These are phyloP conservation scores for Poliocrania exsul DNA, from an alignment of 2,797 vertebrate species.

Conservation along the genomic window DNA sequence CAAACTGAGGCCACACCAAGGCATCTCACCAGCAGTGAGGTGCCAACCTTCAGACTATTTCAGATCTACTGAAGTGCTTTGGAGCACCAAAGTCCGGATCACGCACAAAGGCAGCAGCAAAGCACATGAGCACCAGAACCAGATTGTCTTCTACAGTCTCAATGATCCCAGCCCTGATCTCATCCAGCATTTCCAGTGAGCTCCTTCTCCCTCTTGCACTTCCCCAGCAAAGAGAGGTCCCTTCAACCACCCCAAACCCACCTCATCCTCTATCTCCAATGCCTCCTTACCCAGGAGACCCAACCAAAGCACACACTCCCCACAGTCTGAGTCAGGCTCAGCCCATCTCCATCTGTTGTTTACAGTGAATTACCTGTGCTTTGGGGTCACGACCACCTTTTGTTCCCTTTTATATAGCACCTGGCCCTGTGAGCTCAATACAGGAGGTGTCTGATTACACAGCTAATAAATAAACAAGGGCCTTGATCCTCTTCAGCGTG, in stretches of 20 bases:
- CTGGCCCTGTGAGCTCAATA: background rate
- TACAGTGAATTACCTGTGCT: background rate
- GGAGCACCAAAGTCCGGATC: background rate
- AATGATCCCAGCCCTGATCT: background rate
- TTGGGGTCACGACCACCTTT: background rate
- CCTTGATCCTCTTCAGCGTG: slow-evolving; percentile 1
- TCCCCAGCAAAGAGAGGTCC: background rate
- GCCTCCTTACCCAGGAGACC: background rate
- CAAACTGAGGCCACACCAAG: background rate
- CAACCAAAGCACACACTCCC: background rate
- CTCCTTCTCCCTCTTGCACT: background rate
- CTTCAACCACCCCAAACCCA: background rate
- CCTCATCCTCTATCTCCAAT: background rate
- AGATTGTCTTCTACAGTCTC: background rate
- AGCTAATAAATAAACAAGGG: slow-evolving; percentile 60
- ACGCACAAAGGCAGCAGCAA: fast-evolving
- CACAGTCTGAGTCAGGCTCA: background rate
- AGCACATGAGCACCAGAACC: background rate
- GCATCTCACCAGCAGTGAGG: fast-evolving
- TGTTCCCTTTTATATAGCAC: background rate
- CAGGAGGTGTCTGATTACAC: slow-evolving; percentile 13
- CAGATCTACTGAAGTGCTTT: background rate
- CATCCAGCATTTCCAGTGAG: background rate
- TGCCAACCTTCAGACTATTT: background rate
- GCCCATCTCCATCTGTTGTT: background rate